Evolutionary conservation across 2,888 invertebrate genomes (phyloP).

Genomic region (Palloptera scutellata): DNA sequence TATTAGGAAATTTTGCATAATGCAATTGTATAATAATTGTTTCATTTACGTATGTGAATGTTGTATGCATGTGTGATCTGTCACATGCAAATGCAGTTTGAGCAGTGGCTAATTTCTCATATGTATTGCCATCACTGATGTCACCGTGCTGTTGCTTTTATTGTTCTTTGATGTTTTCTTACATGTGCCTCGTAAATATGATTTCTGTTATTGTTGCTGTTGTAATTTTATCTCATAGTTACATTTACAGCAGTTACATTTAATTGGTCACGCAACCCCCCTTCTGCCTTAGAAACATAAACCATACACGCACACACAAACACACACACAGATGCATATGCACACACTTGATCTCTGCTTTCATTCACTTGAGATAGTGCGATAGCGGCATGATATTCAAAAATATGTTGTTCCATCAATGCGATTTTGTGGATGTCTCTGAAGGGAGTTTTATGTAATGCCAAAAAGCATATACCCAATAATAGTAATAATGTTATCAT

Average conservation of each 20-base stretch:
- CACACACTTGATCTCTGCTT: conserved; percentile 3
- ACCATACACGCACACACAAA: background rate
- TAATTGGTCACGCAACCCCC: conserved; percentile 6
- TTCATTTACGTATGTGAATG: background rate
- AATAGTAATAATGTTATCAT: no score
- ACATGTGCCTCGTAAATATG: no score
- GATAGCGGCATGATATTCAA: background rate
- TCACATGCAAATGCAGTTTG: conserved; percentile 14
- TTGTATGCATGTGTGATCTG: background rate
- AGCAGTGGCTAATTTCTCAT: no score
- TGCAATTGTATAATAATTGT: background rate
- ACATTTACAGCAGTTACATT: background rate
- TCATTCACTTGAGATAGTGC: background rate
- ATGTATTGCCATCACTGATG: background rate
- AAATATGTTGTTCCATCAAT: background rate
- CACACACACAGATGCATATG: conserved; percentile 5
- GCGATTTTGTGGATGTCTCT: background rate
- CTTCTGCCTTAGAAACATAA: no score
- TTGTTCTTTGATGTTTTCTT: background rate
- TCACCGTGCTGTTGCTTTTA: background rate
- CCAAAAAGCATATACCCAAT: no score
- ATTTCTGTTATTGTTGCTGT: background rate
- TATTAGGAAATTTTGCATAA: conserved; percentile 12
- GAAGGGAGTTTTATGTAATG: background rate
- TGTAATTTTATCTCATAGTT: background rate